Percentiles rank a stretch among this genome's conserved stretches.
Conservation (phyloP, 37 sponge, comb jelly and placozoan genomes). For the Eunapius fragilis region DNA sequence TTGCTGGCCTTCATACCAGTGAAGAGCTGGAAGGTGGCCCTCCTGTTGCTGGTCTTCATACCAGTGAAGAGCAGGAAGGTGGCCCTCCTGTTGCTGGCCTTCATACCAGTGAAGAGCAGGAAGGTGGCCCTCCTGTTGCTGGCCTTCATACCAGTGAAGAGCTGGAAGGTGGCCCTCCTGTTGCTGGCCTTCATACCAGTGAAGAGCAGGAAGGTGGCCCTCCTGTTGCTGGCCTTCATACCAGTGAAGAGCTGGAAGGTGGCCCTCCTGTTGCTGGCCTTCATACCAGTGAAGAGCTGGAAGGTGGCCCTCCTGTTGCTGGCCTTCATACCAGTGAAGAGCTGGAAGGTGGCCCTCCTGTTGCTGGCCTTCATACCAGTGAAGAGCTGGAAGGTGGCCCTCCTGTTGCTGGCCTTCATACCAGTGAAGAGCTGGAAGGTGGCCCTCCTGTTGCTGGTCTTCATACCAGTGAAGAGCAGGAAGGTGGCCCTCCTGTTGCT, state of each 20-base stretch:
- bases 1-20: slow-evolving; percentile 57
- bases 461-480: slow-evolving; percentile 54
- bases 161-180: slow-evolving; percentile 62
- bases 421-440: slow-evolving; percentile 58
- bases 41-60: slow-evolving; percentile 62
- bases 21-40: slow-evolving; percentile 56
- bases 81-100: slow-evolving; percentile 59
- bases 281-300: slow-evolving; percentile 55
- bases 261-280: slow-evolving; percentile 59
- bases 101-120: slow-evolving; percentile 54
- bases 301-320: slow-evolving; percentile 68
- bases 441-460: slow-evolving; percentile 61
- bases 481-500: slow-evolving; percentile 68
- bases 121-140: slow-evolving; percentile 68
- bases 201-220: slow-evolving; percentile 55
- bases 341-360: slow-evolving; percentile 62
- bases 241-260: slow-evolving; percentile 58
- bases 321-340: slow-evolving; percentile 46
- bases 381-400: slow-evolving; percentile 56
- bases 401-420: slow-evolving; percentile 60
- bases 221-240: slow-evolving; percentile 60
- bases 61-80: slow-evolving; percentile 56
- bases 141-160: slow-evolving; percentile 46
- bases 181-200: slow-evolving; percentile 57
- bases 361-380: slow-evolving; percentile 57